Percentiles rank a stretch among this genome's conserved stretches.
phyloP scores from a whole-genome alignment of 1,140 invertebrate species.

The Mactra quadrangularis region DNA sequence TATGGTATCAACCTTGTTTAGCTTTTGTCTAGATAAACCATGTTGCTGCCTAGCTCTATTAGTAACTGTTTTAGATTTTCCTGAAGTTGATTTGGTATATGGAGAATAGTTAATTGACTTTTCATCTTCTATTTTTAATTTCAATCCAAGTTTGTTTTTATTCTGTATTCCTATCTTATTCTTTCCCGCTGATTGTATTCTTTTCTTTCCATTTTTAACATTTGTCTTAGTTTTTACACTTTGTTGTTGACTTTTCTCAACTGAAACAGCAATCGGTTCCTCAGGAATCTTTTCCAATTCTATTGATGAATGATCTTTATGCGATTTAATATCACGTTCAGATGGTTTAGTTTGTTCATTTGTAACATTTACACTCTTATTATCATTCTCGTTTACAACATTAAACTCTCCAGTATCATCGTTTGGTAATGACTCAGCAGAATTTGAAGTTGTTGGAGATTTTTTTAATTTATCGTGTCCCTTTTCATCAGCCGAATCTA shows the following conservation, averaged over 20 bases:
- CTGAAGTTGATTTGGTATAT: slow-evolving; percentile 1
- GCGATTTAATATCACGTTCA: not conserved
- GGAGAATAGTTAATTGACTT: not conserved
- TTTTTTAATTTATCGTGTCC: not conserved
- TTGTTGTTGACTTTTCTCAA: too few relatives aligned
- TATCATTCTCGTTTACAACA: not conserved
- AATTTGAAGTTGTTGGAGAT: not conserved
- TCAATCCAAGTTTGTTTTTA: slow-evolving; percentile 41
- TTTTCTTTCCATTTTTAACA: not conserved
- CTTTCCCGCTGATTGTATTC: slow-evolving; percentile 1
- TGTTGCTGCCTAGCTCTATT: slow-evolving; percentile 18
- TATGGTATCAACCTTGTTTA: not conserved
- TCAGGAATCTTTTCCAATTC: too few relatives aligned
- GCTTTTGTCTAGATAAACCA: slow-evolving; percentile 13
- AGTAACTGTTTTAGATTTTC: slow-evolving; percentile 5
- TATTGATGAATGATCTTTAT: too few relatives aligned
- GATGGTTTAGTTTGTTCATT: not conserved
- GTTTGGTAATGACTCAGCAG: slow-evolving; percentile 3
- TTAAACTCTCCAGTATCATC: not conserved
- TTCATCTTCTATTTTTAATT: slow-evolving; percentile 22
- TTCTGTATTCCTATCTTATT: not conserved
- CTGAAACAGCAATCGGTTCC: too few relatives aligned
- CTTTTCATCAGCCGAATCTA: slow-evolving; percentile 40
- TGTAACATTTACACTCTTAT: not conserved
- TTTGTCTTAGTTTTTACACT: not conserved